Evolutionary conservation across 1,140 invertebrate species (phyloP).

Genomic region (Anastatus disparis): DNA sequence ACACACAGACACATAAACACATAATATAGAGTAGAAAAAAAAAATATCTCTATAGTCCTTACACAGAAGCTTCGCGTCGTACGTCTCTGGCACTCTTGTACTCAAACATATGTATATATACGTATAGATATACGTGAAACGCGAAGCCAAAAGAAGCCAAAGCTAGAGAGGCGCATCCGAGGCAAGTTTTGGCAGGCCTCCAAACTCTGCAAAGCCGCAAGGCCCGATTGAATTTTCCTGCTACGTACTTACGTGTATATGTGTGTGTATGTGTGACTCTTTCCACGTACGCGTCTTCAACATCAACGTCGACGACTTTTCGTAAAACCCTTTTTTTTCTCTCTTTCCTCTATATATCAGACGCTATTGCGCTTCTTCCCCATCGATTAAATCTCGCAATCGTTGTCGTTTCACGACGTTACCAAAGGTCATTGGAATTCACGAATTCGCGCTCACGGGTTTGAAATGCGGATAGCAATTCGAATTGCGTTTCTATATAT

Average conservation of each 20-base stretch:
- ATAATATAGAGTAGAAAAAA: neutral
- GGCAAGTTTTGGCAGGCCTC: slow-evolving; percentile 13
- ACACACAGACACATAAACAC: neutral
- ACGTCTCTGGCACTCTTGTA: neutral
- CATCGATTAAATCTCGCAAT: slow-evolving; percentile 28
- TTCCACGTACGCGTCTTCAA: no score
- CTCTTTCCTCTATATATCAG: no score
- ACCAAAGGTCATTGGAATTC: slow-evolving; percentile 25
- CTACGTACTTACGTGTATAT: neutral
- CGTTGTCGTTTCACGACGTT: neutral
- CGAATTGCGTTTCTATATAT: neutral
- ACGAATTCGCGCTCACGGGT: slow-evolving; percentile 7
- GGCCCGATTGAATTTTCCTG: slow-evolving; percentile 26
- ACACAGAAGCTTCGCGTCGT: neutral
- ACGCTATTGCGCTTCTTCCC: no score
- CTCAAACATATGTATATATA: no score
- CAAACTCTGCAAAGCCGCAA: slow-evolving; percentile 24
- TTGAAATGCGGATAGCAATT: slow-evolving; percentile 26
- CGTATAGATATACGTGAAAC: no score
- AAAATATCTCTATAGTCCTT: neutral
- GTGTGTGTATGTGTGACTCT: no score
- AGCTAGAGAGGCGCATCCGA: neutral
- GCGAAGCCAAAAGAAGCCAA: slow-evolving; percentile 15
- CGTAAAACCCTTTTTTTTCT: no score
- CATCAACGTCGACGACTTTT: no score